A percentile compares a stretch with the other conserved stretches of the same genome.
phyloP scores from a whole-genome alignment of 2,113 vertebrate species.

The Empidonax alnorum region DNA sequence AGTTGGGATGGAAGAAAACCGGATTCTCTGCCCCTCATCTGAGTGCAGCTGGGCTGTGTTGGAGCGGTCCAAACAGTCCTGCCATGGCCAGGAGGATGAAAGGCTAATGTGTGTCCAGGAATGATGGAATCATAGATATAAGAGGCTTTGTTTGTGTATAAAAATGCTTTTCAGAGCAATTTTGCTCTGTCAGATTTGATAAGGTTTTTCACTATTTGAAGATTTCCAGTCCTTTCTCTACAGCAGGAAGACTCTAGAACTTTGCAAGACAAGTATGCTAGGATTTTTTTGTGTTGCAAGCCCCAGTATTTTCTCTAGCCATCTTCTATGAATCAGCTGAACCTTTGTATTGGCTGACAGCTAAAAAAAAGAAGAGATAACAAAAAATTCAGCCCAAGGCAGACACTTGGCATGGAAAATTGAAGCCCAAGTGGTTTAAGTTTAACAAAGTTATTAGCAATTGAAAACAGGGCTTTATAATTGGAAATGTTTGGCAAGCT shows the following conservation, averaged over 20 bases:
- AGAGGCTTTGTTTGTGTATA: background rate
- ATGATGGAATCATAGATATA: background rate
- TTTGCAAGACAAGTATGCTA: background rate
- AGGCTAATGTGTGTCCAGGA: fast-evolving
- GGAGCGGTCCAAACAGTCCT: background rate
- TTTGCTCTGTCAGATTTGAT: background rate
- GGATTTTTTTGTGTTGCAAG: background rate
- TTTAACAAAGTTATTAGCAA: slow-evolving; percentile 62
- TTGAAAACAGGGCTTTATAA: slow-evolving; percentile 65
- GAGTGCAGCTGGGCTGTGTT: background rate
- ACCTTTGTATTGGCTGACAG: background rate
- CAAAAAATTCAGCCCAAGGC: slow-evolving; percentile 39
- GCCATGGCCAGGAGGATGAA: background rate
- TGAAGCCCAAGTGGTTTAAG: slow-evolving; percentile 53
- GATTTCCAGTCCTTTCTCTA: background rate
- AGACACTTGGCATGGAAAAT: slow-evolving; percentile 45
- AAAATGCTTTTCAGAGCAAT: background rate
- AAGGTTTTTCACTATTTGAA: background rate
- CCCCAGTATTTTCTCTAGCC: background rate
- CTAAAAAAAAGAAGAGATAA: background rate
- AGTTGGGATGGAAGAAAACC: background rate
- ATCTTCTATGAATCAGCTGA: slow-evolving; percentile 2
- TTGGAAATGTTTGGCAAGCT: slow-evolving; percentile 55
- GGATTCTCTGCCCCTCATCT: background rate
- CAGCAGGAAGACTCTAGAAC: background rate